A percentile compares a stretch with the other conserved stretches of the same genome.
These are phyloP conservation scores for Pollenia griseotomentosa DNA, from an alignment of 2,888 invertebrate species.

Conservation along the genomic window DNA sequence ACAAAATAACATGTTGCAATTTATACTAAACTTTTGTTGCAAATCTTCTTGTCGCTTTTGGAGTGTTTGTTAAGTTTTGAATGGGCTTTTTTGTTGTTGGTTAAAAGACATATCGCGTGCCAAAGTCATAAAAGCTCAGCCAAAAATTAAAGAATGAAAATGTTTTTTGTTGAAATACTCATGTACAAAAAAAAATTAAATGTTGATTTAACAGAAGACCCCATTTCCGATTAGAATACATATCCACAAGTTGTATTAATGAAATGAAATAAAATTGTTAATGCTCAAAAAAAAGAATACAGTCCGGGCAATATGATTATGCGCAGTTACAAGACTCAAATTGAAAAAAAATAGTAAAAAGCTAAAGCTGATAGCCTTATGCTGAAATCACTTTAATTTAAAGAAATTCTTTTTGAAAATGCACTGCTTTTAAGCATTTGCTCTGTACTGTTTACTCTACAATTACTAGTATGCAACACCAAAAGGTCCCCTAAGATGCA, in stretches of 20 bases:
- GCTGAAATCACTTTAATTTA: too few relatives aligned
- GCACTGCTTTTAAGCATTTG: neutral
- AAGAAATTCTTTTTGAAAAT: too few relatives aligned
- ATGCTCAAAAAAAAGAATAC: neutral
- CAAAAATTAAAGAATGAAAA: slow-evolving; percentile 48
- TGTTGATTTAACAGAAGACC: slow-evolving; percentile 9
- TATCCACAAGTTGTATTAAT: slow-evolving; percentile 50
- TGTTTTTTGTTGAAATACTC: neutral
- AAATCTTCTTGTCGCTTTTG: slow-evolving; percentile 4
- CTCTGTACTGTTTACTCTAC: neutral
- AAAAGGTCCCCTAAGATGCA: slow-evolving; percentile 19
- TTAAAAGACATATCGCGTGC: slow-evolving; percentile 68
- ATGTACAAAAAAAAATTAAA: neutral
- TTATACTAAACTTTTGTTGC: slow-evolving; percentile 12
- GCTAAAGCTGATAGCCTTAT: too few relatives aligned
- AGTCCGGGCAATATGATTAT: neutral
- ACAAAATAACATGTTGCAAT: slow-evolving; percentile 52
- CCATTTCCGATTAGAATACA: slow-evolving; percentile 52
- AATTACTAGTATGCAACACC: neutral
- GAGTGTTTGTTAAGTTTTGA: neutral
- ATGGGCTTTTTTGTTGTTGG: neutral
- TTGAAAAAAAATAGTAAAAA: neutral
- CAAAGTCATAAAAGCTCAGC: slow-evolving; percentile 71
- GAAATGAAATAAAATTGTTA: slow-evolving; percentile 60
- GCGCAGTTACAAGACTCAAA: neutral